Conservation (phyloP, 2,797 vertebrate species). For the Varecia variegata region DNA sequence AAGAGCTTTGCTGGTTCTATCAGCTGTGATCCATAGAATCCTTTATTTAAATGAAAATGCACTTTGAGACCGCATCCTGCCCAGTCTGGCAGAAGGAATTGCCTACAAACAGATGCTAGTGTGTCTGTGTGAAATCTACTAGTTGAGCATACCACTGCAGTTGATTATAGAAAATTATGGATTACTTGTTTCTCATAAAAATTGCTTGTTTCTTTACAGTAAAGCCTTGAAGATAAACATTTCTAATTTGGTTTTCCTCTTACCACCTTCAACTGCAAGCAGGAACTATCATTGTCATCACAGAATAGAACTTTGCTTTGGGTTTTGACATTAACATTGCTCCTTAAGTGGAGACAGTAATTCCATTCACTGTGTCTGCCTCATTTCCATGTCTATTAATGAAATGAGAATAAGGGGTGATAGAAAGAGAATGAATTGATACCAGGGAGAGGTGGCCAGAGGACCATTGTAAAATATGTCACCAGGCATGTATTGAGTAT, state of each 20-base stretch:
- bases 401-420: background rate
- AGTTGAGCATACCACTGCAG: background rate
- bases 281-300: constrained; percentile 10
- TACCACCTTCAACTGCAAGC: background rate
- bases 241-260: background rate
- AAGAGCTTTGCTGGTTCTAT: constrained; percentile 25
- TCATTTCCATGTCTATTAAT: background rate
- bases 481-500: background rate
- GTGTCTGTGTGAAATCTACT: background rate
- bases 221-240: background rate
- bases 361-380: background rate
- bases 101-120: background rate
- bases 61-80: background rate
- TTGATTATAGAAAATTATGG: background rate
- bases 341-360: background rate
- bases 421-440: background rate
- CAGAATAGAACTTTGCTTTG: constrained; percentile 22
- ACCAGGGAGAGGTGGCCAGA: background rate
- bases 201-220: background rate
- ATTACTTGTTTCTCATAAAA: constrained; percentile 18
- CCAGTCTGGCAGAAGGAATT: background rate
- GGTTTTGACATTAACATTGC: constrained; percentile 10
- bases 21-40: background rate
- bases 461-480: background rate
- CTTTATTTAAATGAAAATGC: background rate